Evolutionary conservation across 1,140 invertebrate species (phyloP).

Genomic region (Adoxophyes honmai): DNA sequence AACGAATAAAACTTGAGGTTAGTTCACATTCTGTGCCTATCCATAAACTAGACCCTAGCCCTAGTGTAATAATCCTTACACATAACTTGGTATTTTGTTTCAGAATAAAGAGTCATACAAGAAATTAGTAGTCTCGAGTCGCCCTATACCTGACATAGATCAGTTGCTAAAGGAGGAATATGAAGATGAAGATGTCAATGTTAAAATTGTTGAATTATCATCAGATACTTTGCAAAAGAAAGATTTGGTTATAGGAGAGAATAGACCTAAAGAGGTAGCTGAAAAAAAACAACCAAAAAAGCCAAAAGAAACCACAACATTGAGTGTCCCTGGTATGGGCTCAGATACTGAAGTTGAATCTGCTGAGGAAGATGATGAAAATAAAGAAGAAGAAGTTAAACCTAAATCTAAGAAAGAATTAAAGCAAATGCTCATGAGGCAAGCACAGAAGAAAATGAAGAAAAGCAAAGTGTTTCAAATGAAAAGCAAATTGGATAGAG

Average conservation of each 20-base stretch:
- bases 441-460: constrained; percentile 82
- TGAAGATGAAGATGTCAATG: constrained; percentile 85
- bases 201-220: constrained; percentile 85
- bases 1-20: constrained; percentile 84
- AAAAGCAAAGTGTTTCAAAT: constrained; percentile 86
- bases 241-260: constrained; percentile 84
- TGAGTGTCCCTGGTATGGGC: constrained; percentile 67
- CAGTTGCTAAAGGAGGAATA: constrained; percentile 82
- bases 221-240: constrained; percentile 80
- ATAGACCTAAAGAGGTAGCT: constrained; percentile 71
- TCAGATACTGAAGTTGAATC: constrained; percentile 29
- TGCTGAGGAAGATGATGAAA: constrained; percentile 58
- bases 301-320: constrained; percentile 26
- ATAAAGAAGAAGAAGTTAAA: constrained; percentile 57
- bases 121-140: constrained; percentile 80
- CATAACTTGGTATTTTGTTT: constrained; percentile 29
- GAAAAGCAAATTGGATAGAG: constrained; percentile 82
- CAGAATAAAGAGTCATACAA: constrained; percentile 82
- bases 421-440: constrained; percentile 81
- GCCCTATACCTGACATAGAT: constrained; percentile 82
- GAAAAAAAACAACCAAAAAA: constrained; percentile 35
- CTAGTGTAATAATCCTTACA: neutral
- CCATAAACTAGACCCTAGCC: neutral
- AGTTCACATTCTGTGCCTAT: neutral
- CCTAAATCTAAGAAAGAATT: constrained; percentile 81